Base-by-base conservation (phyloP, 2,888 invertebrate species). In the Parnassius glacialis region DNA sequence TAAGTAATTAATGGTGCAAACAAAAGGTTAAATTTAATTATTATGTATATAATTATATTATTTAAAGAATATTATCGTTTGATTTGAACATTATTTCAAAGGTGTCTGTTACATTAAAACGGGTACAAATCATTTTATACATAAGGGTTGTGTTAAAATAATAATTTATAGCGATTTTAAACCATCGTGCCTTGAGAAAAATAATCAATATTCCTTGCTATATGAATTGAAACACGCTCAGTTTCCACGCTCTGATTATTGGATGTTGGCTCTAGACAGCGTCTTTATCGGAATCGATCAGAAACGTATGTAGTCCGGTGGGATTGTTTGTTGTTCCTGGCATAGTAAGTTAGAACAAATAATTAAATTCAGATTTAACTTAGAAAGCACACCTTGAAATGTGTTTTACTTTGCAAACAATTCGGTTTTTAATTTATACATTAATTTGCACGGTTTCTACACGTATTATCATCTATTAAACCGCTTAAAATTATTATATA, bases 221-320 rank as follows among this genome's bases (percentile, higher is more conserved):
- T 67, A 72, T 70, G 74, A 74, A 75, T 71, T 78, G 76, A 76
- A 76, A 81, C 78, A 81, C 74, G 78, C 79, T 86, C 88, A 89
- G 90, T 87, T 90, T 88, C 88, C 90, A 91, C 91, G 91, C 90
- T 91, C 91, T 91, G 88, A 90, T 91, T 88, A 88, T 78, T 90
- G 91, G 91, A 89, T 91, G 89, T 91, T 91, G 91, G 87, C 91
- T 90, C 88, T 85, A 89, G 88, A 87, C 87, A 83, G 80, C 83
- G 83, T 87, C 89, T 88, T 85, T 90, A 90, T 90, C 88, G 86
- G 80, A 79, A 81, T 79, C 79, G 83, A 91, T 91, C 90, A 85
- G 87, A 72, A 73, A 74, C 68, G 71, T 68, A 66, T 62, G 67
- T 68, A 66, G 64, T 67, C 67, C 56, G 61, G 62, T 65, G 62